Conservation (phyloP, 2,888 invertebrate species). For the Cybosia mesomella region DNA sequence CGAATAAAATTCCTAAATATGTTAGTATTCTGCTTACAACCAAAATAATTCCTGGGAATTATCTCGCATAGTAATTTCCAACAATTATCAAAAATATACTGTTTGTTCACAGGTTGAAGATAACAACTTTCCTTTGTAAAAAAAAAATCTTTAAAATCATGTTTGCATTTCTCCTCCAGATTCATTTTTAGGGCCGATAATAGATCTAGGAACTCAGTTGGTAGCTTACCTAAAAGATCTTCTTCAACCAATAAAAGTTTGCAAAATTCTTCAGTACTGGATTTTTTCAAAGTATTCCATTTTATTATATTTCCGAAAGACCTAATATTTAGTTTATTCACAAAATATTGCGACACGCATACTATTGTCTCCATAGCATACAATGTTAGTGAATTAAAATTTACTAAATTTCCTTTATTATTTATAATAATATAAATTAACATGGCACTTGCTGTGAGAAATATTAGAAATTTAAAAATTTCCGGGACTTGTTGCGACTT, state of each 20-base stretch:
- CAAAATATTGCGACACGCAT: conserved; percentile 73
- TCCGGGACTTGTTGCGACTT: conserved; percentile 69
- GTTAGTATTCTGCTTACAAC: conserved; percentile 68
- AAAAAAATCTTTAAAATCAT: conserved; percentile 72
- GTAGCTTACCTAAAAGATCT: conserved; percentile 54
- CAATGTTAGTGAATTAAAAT: neutral
- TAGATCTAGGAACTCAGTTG: conserved; percentile 54
- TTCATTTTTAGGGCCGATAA: conserved; percentile 63
- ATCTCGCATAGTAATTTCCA: conserved; percentile 65
- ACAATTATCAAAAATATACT: conserved; percentile 61
- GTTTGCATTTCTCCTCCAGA: conserved; percentile 56
- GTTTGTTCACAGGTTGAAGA: conserved; percentile 64
- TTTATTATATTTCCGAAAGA: conserved; percentile 71
- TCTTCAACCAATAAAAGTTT: conserved; percentile 59
- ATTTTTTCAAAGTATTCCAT: conserved; percentile 59
- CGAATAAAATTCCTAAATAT: conserved; percentile 66
- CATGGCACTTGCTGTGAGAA: neutral
- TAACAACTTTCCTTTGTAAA: conserved; percentile 30
- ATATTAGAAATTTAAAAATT: conserved; percentile 55
- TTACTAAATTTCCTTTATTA: too few relatives aligned
- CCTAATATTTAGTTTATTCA: conserved; percentile 78
- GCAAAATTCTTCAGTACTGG: conserved; percentile 51
- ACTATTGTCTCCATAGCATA: conserved; percentile 53
- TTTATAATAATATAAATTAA: neutral
- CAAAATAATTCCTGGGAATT: conserved; percentile 71